Conservation (phyloP, 2,113 vertebrate genomes). For the Speoplatyrhinus poulsoni region DNA sequence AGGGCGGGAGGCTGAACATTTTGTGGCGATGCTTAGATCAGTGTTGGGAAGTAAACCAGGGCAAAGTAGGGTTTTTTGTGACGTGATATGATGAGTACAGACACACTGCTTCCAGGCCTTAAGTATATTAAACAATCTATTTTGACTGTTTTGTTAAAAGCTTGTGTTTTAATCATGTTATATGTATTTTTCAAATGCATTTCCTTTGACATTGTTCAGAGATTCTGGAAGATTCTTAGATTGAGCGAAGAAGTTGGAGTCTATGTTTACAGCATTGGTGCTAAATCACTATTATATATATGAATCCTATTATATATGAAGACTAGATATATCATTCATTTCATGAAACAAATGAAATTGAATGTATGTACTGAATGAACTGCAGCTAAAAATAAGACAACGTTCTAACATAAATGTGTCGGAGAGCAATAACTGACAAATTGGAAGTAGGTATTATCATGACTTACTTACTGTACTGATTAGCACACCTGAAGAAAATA, state of each 20-base stretch:
- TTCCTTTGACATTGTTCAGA: slow-evolving; percentile 21
- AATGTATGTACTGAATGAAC: slow-evolving; percentile 5
- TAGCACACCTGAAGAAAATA: too few relatives aligned
- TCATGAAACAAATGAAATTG: not conserved
- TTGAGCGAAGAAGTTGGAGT: slow-evolving; percentile 21
- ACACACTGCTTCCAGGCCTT: slow-evolving; percentile 42
- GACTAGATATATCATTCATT: not conserved
- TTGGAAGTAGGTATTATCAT: too few relatives aligned
- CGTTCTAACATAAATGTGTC: too few relatives aligned
- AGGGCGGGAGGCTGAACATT: slow-evolving; percentile 48
- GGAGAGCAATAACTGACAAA: too few relatives aligned
- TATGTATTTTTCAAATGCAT: slow-evolving; percentile 47
- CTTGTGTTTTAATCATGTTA: slow-evolving; percentile 36
- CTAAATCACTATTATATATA: not conserved
- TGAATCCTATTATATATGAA: not conserved
- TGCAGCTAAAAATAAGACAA: too few relatives aligned
- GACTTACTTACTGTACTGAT: too few relatives aligned
- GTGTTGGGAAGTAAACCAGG: slow-evolving; percentile 44
- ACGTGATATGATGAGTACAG: slow-evolving; percentile 48
- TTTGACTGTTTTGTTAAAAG: slow-evolving; percentile 32
- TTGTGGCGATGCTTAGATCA: slow-evolving; percentile 61
- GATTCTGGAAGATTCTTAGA: not conserved
- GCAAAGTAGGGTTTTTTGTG: slow-evolving; percentile 60
- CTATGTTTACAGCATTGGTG: slow-evolving; percentile 7
- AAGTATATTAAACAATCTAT: slow-evolving; percentile 49